Evolutionary conservation across 2,113 vertebrate genomes (phyloP).

Genomic region (Cyrtonyx montezumae): DNA sequence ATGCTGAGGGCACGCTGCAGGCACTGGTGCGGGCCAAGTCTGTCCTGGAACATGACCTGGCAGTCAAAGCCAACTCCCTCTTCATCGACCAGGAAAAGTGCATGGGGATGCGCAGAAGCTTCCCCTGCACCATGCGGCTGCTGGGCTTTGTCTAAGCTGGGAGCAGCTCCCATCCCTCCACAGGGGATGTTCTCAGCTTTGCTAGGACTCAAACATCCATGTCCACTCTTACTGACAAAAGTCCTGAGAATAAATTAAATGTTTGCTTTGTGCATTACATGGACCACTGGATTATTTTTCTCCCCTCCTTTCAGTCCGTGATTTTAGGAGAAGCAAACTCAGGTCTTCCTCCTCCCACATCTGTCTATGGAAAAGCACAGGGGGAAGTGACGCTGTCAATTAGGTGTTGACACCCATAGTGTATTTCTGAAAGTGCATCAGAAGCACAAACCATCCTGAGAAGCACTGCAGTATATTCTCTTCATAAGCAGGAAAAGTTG

Average conservation of each 20-base stretch:
- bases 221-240: slow-evolving; percentile 9
- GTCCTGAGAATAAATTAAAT: not conserved
- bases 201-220: not conserved
- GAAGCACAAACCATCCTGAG: not conserved
- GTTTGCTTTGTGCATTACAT: not conserved
- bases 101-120: slow-evolving; percentile 92
- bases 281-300: not conserved
- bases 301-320: not conserved
- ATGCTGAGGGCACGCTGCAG: slow-evolving; percentile 87
- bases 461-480: not conserved
- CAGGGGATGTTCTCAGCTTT: not conserved
- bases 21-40: slow-evolving; percentile 85
- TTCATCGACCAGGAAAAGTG: slow-evolving; percentile 96
- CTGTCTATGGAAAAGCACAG: not conserved
- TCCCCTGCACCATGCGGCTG: slow-evolving; percentile 86
- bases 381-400: not conserved
- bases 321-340: slow-evolving; percentile 40
- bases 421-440: slow-evolving; percentile 14
- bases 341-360: not conserved
- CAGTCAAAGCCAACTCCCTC: slow-evolving; percentile 90
- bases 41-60: slow-evolving; percentile 88
- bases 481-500: not conserved
- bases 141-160: slow-evolving; percentile 81
- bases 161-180: rapidly evolving
- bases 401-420: slow-evolving; percentile 15